Evolutionary conservation across 2,888 invertebrate genomes (phyloP), one percentile per base, ranked within the genome.

Genomic region (Bembecia ichneumoniformis): DNA sequence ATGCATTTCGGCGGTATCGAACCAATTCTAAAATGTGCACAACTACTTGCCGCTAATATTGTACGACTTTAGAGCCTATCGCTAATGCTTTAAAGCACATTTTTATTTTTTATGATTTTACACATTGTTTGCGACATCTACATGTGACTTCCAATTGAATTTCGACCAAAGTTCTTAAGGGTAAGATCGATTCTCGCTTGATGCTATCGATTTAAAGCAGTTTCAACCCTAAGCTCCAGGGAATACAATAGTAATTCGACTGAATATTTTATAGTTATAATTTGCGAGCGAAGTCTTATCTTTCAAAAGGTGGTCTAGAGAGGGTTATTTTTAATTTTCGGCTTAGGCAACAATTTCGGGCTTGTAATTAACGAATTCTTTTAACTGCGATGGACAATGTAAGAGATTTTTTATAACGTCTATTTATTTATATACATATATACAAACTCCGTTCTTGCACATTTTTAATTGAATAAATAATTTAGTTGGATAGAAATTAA

Each of bases 1-100:
- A 82, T 87, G 87, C 87, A 87, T 87, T 87, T 87, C 71, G 87
- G 87, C 73, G 77, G 78, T 86, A 83, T 76, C 66, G 55, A 52
- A 58, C 62, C 62, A 62, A 64, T 62, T 61, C 57, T 59, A 58
- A 76, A 82, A 71, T 62, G 73, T 58, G 28, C 71, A 60, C 53
- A 60, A 46, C 35, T 43, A 52, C 48, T 49, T 47, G 47, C 35
- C 15, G 55, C 56, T 59, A 45, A 13, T 15, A 35, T 48, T 43
- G 17, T 20, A 59, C 60, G 59, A 62, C 55, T 67, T 57, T 69
- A 56, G 61, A 62, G 71, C 64, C 55, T 71, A 66, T 61, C 47
- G 14, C 54, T 54, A 58, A 57, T 45, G 50, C 3, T 47, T 53
- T 67, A 73, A 68, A 67, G 72, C 55, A 52, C 56, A 57, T 52